Conservation (phyloP, 2,888 invertebrate species). For the Baccha elongata region DNA sequence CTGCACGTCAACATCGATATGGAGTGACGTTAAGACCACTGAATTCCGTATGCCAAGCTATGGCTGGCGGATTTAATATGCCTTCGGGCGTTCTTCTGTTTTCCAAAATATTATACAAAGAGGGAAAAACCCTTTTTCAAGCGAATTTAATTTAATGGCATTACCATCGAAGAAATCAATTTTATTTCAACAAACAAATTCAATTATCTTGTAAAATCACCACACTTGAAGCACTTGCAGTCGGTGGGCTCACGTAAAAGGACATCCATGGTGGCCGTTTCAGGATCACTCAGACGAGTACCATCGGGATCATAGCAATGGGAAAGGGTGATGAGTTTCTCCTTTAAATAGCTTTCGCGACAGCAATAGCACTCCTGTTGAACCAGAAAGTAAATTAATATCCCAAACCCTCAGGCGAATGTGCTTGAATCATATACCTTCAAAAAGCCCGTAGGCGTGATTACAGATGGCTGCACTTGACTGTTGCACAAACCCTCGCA, state of each 20-base stretch:
- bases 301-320: conserved; percentile 96
- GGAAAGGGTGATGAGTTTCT: conserved; percentile 89
- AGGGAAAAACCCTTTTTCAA: conserved; percentile 21
- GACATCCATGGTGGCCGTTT: conserved; percentile 90
- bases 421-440: conserved; percentile 83
- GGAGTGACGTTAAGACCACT: conserved; percentile 66
- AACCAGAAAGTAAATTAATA: conserved; percentile 14
- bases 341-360: conserved; percentile 92
- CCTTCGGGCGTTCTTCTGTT: conserved; percentile 48
- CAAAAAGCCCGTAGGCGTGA: conserved; percentile 93
- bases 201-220: conserved; percentile 89
- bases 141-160: conserved; percentile 57
- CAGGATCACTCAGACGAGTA: conserved; percentile 87
- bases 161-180: conserved; percentile 56
- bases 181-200: conserved; percentile 60
- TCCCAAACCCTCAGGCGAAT: background rate
- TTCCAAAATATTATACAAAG: background rate
- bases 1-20: conserved; percentile 55
- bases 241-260: conserved; percentile 93
- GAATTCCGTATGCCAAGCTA: conserved; percentile 56
- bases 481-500: conserved; percentile 97
- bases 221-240: conserved; percentile 95
- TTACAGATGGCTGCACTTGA: conserved; percentile 95
- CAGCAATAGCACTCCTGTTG: conserved; percentile 94
- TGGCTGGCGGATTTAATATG: conserved; percentile 51